Conservation (phyloP, 1,140 invertebrate genomes). For the Hyposmocoma kahamanoa region DNA sequence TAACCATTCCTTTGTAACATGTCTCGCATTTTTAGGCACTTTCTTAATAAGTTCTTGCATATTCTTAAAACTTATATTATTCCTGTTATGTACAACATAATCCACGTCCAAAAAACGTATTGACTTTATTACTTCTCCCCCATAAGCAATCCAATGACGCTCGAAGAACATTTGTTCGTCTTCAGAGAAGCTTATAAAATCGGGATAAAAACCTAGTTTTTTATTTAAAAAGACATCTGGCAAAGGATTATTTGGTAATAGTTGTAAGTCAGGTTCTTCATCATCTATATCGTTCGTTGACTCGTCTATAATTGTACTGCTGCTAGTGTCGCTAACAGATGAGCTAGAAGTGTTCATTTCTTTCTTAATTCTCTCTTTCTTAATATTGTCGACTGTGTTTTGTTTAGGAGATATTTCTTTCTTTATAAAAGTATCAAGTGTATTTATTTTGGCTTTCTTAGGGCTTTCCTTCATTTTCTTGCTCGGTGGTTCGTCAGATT, state of each 20-base stretch:
- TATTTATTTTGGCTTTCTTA: slow-evolving; percentile 17
- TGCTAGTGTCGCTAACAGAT: slow-evolving; percentile 8
- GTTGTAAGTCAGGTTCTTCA: slow-evolving; percentile 9
- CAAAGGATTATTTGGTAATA: slow-evolving; percentile 45
- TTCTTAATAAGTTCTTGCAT: slow-evolving; percentile 47
- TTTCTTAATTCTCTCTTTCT: slow-evolving; percentile 17
- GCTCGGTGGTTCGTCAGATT: slow-evolving; percentile 28
- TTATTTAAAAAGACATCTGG: slow-evolving; percentile 54
- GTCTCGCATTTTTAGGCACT: slow-evolving; percentile 51
- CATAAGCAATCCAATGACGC: slow-evolving; percentile 73
- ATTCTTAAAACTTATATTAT: slow-evolving; percentile 45
- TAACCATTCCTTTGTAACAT: slow-evolving; percentile 73
- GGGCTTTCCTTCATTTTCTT: slow-evolving; percentile 43
- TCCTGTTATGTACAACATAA: slow-evolving; percentile 66
- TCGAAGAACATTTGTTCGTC: slow-evolving; percentile 48
- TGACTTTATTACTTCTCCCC: slow-evolving; percentile 59
- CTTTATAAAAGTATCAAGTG: slow-evolving; percentile 30
- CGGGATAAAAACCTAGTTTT: slow-evolving; percentile 57
- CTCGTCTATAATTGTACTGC: not conserved
- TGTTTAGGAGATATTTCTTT: slow-evolving; percentile 15
- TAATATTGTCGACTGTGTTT: slow-evolving; percentile 15
- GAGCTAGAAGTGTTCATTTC: slow-evolving; percentile 13
- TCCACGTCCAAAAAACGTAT: slow-evolving; percentile 55
- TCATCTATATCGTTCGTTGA: not conserved
- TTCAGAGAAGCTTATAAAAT: slow-evolving; percentile 54